Base-by-base conservation (phyloP, 2,797 vertebrate genomes). In the Sandelia bainsii region DNA sequence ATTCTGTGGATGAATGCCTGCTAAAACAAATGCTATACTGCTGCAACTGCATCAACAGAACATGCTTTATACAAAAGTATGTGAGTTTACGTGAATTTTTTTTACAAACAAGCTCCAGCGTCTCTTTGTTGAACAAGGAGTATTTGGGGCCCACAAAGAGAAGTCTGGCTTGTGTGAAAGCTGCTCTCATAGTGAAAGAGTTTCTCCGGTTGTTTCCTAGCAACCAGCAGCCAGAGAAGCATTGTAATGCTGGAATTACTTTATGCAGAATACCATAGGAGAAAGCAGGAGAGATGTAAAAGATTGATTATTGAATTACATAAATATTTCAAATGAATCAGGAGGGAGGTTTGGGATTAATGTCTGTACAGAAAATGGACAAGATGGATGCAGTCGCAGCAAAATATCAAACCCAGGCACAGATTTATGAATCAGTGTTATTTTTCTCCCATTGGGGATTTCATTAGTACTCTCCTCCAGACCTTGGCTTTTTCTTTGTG, bases 191-290 rank as follows among this genome's bases (percentile, higher is more conserved):
- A 27, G 51, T 65, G 54, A 84, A 71, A 81, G 81, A 77, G 75
- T 84, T 82, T 89, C 83, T 82, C 67, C 46, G 68, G 32, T 76
- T 81, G 93, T 93, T 94, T 58, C 92, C 88, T 91, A 91, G 93
- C 92, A 94, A 94, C 93, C 67, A n/a, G 57, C 46, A 58, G 69
- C 70, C 40, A 44, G 72, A 76, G 62, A 69, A 68, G 79, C 66
- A 40, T 83, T 84, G 62, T 64, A 70, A 85, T 83, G 82, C 77
- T 54, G 64, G 79, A 86, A 74, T 85, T 58, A 77, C 65, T 60
- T 78, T 19, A 45, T 78, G 73, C 65, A 79, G 68, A 53, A 75
- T 59, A 69, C 73, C 58, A 54, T 25, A 27, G 52, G 72, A 84
- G 81, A 83, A 69, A 69, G 69, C 69, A 23, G 69, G 23, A 59